Evolutionary conservation across 2,888 invertebrate genomes (phyloP).

Genomic region (Chamaedrilus cognettii): DNA sequence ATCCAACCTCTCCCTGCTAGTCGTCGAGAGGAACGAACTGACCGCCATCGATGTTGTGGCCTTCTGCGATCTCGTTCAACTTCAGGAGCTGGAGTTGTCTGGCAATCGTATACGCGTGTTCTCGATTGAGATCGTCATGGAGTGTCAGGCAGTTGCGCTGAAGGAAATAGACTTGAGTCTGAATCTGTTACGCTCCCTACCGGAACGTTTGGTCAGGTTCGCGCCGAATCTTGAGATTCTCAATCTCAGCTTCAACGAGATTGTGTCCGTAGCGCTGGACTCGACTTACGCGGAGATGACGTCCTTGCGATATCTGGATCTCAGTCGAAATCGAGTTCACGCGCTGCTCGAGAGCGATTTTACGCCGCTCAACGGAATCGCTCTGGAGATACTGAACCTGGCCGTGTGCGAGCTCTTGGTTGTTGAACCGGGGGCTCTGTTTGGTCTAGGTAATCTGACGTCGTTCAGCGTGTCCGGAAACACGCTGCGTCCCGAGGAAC

Average conservation of each 20-base stretch:
- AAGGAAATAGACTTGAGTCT: conserved; percentile 31
- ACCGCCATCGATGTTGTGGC: conserved; percentile 7
- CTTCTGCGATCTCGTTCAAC: conserved; percentile 17
- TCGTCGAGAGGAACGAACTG: conserved; percentile 27
- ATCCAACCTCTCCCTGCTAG: conserved; percentile 16
- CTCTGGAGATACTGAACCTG: conserved; percentile 34
- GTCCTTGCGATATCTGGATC: conserved; percentile 30
- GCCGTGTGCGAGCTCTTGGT: conserved; percentile 28
- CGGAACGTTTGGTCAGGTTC: conserved; percentile 30
- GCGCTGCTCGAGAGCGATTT: conserved; percentile 29
- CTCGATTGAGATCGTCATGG: background rate
- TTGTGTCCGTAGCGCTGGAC: conserved; percentile 31
- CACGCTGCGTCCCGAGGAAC: conserved; percentile 8
- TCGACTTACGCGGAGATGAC: conserved; percentile 24
- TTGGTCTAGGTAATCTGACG: conserved; percentile 29
- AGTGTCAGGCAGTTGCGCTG: conserved; percentile 24
- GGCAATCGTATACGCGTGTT: conserved; percentile 24
- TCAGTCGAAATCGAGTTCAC: conserved; percentile 35
- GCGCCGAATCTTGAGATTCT: conserved; percentile 37
- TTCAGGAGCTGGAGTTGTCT: conserved; percentile 25
- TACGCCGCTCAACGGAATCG: conserved; percentile 18
- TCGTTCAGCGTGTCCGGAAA: conserved; percentile 35
- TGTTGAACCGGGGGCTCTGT: conserved; percentile 28
- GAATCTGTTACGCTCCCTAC: conserved; percentile 32
- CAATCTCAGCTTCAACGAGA: conserved; percentile 35